phyloP scores from a whole-genome alignment of 2,888 invertebrate species.

The Isotomurus palustris region DNA sequence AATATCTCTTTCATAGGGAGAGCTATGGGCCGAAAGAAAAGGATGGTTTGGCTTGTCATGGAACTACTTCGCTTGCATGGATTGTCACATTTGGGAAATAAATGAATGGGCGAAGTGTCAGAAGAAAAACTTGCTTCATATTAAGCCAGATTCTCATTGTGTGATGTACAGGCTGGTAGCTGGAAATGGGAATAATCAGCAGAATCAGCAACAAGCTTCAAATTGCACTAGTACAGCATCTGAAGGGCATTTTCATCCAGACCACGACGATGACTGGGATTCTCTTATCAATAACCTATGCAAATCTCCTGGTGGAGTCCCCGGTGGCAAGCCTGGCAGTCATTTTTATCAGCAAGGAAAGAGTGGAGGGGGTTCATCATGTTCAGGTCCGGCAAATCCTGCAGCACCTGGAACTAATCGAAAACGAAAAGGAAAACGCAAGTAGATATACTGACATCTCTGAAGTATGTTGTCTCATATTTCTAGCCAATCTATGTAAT shows the following conservation, averaged over 20 bases:
- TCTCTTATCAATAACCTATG: constrained; percentile 41
- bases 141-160: constrained; percentile 57
- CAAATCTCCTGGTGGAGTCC: constrained; percentile 29
- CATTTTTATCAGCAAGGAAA: constrained; percentile 1
- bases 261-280: constrained; percentile 42
- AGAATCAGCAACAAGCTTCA: constrained; percentile 27
- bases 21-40: constrained; percentile 92
- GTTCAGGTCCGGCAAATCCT: not conserved
- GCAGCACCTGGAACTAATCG: constrained; percentile 17
- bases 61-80: constrained; percentile 96
- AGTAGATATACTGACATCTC: too few species aligned
- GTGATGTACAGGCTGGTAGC: constrained; percentile 53
- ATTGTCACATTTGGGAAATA: constrained; percentile 90
- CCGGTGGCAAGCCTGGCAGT: constrained; percentile 15
- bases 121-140: constrained; percentile 69
- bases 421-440: constrained; percentile 41
- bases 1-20: constrained; percentile 60
- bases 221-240: constrained; percentile 18
- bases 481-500: too few species aligned
- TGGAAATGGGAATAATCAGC: constrained; percentile 48
- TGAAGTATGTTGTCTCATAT: too few species aligned
- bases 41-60: constrained; percentile 77
- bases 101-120: constrained; percentile 97
- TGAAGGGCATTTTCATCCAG: constrained; percentile 25
- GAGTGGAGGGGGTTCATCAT: not conserved